Base-by-base conservation (phyloP, 2,888 invertebrate genomes). In the Ornithoptera priamus region DNA sequence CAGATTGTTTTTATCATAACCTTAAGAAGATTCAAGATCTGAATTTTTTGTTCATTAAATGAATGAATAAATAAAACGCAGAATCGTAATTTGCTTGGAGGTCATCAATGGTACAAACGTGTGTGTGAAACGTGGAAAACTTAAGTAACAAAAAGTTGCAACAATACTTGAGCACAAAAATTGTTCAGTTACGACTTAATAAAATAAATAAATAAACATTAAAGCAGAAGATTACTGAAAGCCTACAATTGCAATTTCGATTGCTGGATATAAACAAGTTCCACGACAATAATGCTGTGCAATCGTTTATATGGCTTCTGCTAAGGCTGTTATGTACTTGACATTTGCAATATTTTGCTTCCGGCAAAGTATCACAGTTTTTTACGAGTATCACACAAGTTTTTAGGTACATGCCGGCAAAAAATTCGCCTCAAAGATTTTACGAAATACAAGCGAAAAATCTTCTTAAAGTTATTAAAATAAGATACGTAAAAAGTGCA, bases 221-320 rank as follows among this genome's bases (percentile, higher is more conserved):
- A 53, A 53, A 53, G n/a, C n/a, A 6, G 18, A 53, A 53, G 18
- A 6, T 18, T 53, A n/a, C n/a, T 53, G 63, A 59, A 30, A 39
- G 2, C 46, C 39, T 60, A 60, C 12, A 60, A 63, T n/a, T 50
- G 39, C 69, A 46, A 59, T 59, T 65, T 20, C 24, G 67, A 67
- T 67, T 42, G 66, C 39, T 58, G 10, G 53, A 59, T 63, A 60
- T 70, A 67, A 62, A 65, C 42, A 67, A 64, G 63, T 56, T 59
- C 53, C 63, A 39, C 5, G 60, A 60, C 63, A 70, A 70, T 64
- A 63, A 70, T 67, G 53, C 56, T 63, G 50, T 15, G 58, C 46
- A 67, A 63, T 67, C 63, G 63, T 63, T 70, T 70, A 70, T 60
- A 70, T 30, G 70, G 70, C 70, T 70, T 70, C 70, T 30, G 59